Conservation (phyloP, 2,888 invertebrate genomes). For the Epistrophella euchroma region DNA sequence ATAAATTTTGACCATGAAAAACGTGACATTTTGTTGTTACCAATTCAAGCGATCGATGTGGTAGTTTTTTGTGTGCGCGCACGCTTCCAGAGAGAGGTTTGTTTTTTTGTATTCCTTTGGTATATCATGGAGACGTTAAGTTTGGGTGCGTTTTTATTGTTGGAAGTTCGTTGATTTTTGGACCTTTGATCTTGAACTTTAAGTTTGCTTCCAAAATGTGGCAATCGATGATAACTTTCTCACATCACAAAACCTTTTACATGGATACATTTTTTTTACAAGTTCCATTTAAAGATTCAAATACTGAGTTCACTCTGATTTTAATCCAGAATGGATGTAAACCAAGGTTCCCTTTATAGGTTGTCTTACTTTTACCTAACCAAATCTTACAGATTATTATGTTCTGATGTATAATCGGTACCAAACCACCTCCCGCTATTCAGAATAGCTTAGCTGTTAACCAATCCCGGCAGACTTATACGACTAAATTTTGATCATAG, state of each 20-base stretch:
- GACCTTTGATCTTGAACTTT: constrained; percentile 65
- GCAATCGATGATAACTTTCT: neutral
- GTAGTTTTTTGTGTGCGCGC: constrained; percentile 25
- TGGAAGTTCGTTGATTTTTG: constrained; percentile 37
- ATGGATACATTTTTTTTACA: too few species aligned
- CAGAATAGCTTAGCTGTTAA: too few species aligned
- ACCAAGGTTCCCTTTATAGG: too few species aligned
- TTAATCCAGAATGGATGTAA: too few species aligned
- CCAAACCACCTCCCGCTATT: too few species aligned
- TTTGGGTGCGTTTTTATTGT: constrained; percentile 70
- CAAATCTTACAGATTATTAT: too few species aligned
- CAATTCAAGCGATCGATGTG: constrained; percentile 77
- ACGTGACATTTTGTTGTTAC: constrained; percentile 84
- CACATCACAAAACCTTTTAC: neutral
- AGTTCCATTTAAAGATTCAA: too few species aligned
- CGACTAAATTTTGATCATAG: too few species aligned
- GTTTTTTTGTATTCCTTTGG: neutral
- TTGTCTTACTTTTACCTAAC: too few species aligned
- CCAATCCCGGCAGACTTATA: too few species aligned
- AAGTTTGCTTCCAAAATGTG: constrained; percentile 7
- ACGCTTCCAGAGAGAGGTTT: constrained; percentile 11
- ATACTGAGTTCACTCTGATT: too few species aligned
- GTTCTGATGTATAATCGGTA: too few species aligned
- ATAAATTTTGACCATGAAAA: constrained; percentile 82
- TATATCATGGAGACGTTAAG: constrained; percentile 12